Evolutionary conservation across 2,113 vertebrate genomes (phyloP).

Genomic region (Vimba vimba): DNA sequence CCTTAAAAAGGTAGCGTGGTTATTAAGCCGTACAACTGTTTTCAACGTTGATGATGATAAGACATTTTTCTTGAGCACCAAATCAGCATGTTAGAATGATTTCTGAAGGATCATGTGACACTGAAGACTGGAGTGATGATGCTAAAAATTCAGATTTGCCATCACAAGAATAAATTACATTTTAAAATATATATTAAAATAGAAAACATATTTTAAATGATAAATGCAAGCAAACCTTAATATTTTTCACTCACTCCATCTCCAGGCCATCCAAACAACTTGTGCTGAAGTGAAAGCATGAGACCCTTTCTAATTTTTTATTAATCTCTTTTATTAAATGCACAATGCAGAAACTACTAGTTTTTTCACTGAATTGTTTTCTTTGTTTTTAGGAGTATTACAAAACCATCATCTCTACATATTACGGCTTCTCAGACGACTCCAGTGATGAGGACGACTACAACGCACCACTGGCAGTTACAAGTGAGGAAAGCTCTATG

Average conservation of each 20-base stretch:
- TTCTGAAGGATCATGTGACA: neutral
- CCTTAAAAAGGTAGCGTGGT: neutral
- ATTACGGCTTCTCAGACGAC: slow-evolving; percentile 57
- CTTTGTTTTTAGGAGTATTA: slow-evolving; percentile 55
- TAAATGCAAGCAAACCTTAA: no score
- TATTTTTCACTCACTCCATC: neutral
- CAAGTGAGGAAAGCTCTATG: neutral
- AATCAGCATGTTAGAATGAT: neutral
- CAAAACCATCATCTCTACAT: neutral
- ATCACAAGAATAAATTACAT: neutral
- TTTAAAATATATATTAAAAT: neutral
- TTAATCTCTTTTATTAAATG: neutral
- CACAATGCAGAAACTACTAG: neutral
- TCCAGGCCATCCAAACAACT: neutral
- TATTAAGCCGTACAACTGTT: neutral
- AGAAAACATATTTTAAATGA: no score
- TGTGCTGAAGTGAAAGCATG: neutral
- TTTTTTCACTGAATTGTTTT: neutral
- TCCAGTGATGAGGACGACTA: slow-evolving; percentile 57
- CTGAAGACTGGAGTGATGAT: neutral
- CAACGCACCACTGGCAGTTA: neutral
- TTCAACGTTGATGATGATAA: no score
- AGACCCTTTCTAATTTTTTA: no score
- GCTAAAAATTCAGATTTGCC: neutral
- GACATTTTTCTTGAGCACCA: neutral